Evolutionary conservation across 2,888 invertebrate genomes (phyloP), one percentile per base, ranked within the genome.

Genomic region (Lasioglossum oenotherae): DNA sequence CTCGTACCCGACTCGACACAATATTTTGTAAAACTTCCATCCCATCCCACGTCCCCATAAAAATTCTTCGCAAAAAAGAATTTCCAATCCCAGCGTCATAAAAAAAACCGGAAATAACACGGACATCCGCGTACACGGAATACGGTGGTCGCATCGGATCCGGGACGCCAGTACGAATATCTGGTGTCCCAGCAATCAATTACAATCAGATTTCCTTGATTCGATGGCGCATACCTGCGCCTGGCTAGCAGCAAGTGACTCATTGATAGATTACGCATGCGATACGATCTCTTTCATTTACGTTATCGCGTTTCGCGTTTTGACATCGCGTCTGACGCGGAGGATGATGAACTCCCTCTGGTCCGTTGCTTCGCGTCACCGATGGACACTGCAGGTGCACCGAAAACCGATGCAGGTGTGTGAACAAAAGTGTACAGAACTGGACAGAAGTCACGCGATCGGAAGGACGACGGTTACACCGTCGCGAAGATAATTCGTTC

Each of bases 211-310:
- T 74, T 53, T 76, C 8, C 27, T 67, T 41, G 69, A 12, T 27
- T 6, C 31, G 5, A n/a, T 4, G 19, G 31, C 49, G 60, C 78
- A 31, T 71, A 60, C 64, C 69, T 38, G 6, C 53, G 31, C 27
- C 35, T 38, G 19, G 44, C 71, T 71, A n/a, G 74, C 72, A 53
- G 31, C 6, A 23, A 64, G 23, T 87, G 87, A 87, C 44, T 87
- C 84, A 87, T 53, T 67, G 87, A 84, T 84, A 78, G 76, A 87
- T 87, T 82, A 82, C 60, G 53, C 71, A 16, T 1, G 5, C 49
- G 74, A 78, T 82, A 71, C 16, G 35, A 79, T 82, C 86, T 64
- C 69, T 57, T 64, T 74, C 82, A 64, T 49, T 74, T 41, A 74
- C 71, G 80, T 19, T 87, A 87, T 78, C 78, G 73, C 23, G 49